These are phyloP conservation scores for Dunckerocampus dactyliophorus DNA, from an alignment of 2,113 vertebrate species.

Conservation along the genomic window DNA sequence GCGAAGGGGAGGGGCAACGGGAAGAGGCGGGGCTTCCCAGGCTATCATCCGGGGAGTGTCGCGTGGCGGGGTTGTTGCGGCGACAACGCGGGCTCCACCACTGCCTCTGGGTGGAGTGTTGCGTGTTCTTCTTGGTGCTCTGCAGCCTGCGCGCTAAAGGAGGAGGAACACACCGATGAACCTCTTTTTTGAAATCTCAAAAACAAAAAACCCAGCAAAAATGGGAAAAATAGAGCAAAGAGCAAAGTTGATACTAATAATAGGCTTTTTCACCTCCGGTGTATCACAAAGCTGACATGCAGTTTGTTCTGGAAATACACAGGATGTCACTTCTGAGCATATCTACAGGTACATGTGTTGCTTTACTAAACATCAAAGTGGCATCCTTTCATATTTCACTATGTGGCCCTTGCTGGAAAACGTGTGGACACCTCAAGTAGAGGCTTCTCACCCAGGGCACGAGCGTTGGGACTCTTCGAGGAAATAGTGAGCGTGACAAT, in stretches of 20 bases:
- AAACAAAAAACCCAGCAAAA: no score
- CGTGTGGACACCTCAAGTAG: no score
- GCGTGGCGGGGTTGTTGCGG: slow-evolving; percentile 45
- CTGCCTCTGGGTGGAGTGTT: slow-evolving; percentile 45
- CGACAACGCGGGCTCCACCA: slow-evolving; percentile 70
- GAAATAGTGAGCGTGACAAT: slow-evolving; percentile 75
- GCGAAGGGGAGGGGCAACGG: slow-evolving; percentile 46
- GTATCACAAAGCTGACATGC: no score
- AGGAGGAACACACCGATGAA: neutral
- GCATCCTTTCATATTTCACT: no score
- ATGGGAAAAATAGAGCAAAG: no score
- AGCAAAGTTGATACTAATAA: no score
- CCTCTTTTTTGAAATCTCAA: neutral
- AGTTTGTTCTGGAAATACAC: no score
- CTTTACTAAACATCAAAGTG: no score
- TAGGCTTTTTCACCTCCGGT: no score
- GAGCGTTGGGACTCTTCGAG: slow-evolving; percentile 50
- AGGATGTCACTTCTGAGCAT: no score
- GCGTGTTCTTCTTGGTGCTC: slow-evolving; percentile 52
- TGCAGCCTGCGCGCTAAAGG: slow-evolving; percentile 58
- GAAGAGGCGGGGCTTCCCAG: slow-evolving; percentile 50
- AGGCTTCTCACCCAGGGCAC: slow-evolving; percentile 64
- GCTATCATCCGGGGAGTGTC: slow-evolving; percentile 31
- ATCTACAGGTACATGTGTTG: no score
- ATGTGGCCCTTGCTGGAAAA: no score